Evolutionary conservation across 2,888 invertebrate genomes (phyloP), one percentile per base, ranked within the genome.

Genomic region (Dicyrtomina minuta): DNA sequence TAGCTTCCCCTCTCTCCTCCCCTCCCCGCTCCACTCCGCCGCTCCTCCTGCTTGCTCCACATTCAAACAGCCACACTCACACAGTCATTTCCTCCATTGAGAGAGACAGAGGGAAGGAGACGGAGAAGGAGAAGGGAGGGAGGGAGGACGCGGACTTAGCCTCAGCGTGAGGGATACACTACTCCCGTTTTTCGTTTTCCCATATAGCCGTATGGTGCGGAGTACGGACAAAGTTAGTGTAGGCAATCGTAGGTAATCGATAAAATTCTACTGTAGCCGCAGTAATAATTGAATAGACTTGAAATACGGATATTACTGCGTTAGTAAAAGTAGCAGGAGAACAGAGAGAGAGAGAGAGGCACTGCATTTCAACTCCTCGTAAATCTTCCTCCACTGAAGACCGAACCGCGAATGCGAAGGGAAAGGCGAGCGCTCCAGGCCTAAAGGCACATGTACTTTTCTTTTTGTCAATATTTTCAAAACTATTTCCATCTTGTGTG

Each of bases 201-300:
- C n/a, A 41, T 41, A 41, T 41, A n/a, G 33, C 46, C 33, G 33
- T 46, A 46, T 46, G 17, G 46, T 46, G 13, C 46, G 24, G 17
- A 51, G 51, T 6, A 51, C 8, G 20, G 20, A 51, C 12, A 20
- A 59, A 59, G 46, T 46, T 46, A n/a, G 61, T 61, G 27, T 20
- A 26, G 46, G 62, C 27, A 26, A 62, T 46, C 44, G 49, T 27
- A 46, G 27, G 62, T 62, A 62, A 62, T 62, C 62, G 62, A 62
- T 62, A 62, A 62, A 44, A 46, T 62, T 62, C 62, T 49, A 49
- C 62, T 46, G 62, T 62, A 62, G 62, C 62, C 62, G 62, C 62
- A 62, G 62, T 62, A 62, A 49, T 62, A 62, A 62, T 62, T 62
- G 62, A 62, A 62, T 62, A 44, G 62, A 62, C 26, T 62, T 62